Conservation (phyloP, 2,797 vertebrate genomes). For the Malacoctenus gilli region DNA sequence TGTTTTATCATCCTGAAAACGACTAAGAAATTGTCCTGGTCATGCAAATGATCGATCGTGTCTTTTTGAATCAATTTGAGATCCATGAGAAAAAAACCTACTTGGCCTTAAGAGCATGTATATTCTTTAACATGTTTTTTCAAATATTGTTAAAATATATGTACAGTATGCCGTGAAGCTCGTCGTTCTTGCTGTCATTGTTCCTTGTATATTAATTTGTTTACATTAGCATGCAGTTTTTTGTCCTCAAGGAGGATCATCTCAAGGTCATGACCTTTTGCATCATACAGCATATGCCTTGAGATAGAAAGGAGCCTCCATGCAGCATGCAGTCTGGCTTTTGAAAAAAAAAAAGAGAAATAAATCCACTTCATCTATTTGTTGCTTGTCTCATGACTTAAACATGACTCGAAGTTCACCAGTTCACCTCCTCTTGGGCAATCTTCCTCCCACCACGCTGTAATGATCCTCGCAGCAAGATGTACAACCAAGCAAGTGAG, state of each 20-base stretch:
- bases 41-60: too few relatives aligned
- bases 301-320: background rate
- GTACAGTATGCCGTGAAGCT: too few relatives aligned
- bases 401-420: conserved; percentile 25
- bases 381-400: conserved; percentile 10
- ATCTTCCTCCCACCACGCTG: conserved; percentile 29
- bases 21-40: too few relatives aligned
- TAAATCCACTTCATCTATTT: conserved; percentile 19
- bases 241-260: conserved; percentile 10
- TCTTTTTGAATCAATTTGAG: too few relatives aligned
- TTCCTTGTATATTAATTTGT: background rate
- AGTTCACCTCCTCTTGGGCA: conserved; percentile 27
- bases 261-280: conserved; percentile 14
- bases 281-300: background rate
- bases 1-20: too few relatives aligned
- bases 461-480: conserved; percentile 70
- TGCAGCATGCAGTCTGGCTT: background rate
- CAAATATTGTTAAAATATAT: too few relatives aligned
- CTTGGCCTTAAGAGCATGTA: too few relatives aligned
- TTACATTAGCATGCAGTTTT: conserved; percentile 2
- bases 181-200: background rate
- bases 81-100: too few relatives aligned
- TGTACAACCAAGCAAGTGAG: conserved; percentile 79
- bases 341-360: background rate
- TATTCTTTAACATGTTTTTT: too few relatives aligned